Base-by-base conservation (phyloP, 2,888 invertebrate species). In the Apamea sordens region DNA sequence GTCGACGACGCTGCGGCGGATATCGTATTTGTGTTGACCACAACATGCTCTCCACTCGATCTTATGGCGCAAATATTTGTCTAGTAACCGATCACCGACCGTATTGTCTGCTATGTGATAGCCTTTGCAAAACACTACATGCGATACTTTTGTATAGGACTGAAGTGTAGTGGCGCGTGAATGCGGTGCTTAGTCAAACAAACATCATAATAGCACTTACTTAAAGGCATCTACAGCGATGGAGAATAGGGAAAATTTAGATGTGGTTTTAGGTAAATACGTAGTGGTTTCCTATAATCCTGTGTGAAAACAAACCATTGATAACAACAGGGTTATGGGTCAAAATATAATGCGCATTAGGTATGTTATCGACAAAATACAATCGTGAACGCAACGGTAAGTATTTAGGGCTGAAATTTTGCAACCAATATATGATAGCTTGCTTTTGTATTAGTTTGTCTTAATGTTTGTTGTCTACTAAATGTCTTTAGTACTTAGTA, bases 21-120 rank as follows among this genome's bases (percentile, higher is more conserved):
- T 94, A 93, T 93, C 92, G 92, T 93, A 91, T 94, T 94, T 92
- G 92, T 91, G 89, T 92, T 93, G 93, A 94, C 94, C 94, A 91
- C 94, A 94, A 92, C 89, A 88, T 88, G 82, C 89, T 91, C 88
- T 89, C 89, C 86, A 88, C 92, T 93, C 92, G 86, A 92, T 94
- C 93, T 93, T 91, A 92, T 90, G 91, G 88, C 89, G 92, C 93
- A 94, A 95, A 95, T 95, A 95, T 96, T 95, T 94, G 94, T 89
- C 85, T 89, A 93, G 94, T 91, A 93, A 94, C 94, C 93, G 94
- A 95, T 94, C 93, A 86, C 89, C 90, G 92, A 91, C 94, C 93
- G 93, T 93, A 94, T 93, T 94, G 94, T 93, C 93, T 92, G 93
- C 91, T 86, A 94, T 91, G 87, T 87, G 94, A 95, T 95, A 95